Evolutionary conservation across 53 echinoderm and acorn worm genomes (phyloP).

Genomic region (Apostichopus leukothele): DNA sequence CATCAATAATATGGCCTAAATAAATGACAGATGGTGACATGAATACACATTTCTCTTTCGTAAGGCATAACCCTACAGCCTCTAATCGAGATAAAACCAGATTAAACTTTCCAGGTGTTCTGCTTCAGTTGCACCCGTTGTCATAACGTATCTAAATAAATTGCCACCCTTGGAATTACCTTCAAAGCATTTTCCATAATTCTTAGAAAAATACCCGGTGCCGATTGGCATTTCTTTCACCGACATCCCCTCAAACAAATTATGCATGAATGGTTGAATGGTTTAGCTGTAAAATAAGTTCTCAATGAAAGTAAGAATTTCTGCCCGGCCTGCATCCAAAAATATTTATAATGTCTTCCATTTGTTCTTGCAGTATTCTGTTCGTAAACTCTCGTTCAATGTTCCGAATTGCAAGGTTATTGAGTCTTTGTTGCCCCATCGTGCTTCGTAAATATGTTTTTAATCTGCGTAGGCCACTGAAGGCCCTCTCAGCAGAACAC

Average conservation of each 20-base stretch:
- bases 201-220: not conserved
- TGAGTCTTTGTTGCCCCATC: no score
- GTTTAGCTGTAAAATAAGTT: no score
- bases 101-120: not conserved
- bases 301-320: no score
- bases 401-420: no score
- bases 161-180: not conserved
- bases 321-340: no score
- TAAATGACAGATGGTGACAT: conserved; percentile 3
- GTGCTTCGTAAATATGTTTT: not conserved
- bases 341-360: no score
- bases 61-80: not conserved
- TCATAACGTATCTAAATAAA: not conserved
- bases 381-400: no score
- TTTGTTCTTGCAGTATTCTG: no score
- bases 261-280: no score
- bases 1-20: conserved; percentile 54
- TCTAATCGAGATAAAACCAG: not conserved
- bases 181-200: not conserved
- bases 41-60: not conserved
- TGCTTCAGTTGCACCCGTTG: not conserved
- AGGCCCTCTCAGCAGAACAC: conserved; percentile 3
- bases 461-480: conserved; percentile 1
- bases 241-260: no score
- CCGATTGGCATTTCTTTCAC: no score